Percentiles rank a stretch among this genome's conserved stretches.
Conservation (phyloP, 2,797 vertebrate genomes). For the Pseudochirops cupreus region DNA sequence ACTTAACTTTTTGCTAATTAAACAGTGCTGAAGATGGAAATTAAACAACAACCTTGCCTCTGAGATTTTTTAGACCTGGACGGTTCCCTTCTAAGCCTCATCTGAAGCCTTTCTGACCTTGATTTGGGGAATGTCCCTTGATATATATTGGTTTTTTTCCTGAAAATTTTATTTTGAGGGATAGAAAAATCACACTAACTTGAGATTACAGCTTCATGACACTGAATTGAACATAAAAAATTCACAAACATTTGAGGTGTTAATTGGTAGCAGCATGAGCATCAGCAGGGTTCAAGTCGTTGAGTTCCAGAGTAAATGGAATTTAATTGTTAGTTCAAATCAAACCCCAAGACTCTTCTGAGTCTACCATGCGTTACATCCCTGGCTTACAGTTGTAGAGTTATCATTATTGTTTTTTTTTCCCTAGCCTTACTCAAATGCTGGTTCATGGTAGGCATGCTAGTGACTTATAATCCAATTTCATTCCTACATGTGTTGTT, state of each 20-base stretch:
- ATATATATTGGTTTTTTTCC: background rate
- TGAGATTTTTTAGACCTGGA: background rate
- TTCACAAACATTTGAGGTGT: conserved; percentile 29
- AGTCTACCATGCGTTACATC: background rate
- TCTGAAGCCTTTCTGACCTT: background rate
- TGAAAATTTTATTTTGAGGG: conserved; percentile 40
- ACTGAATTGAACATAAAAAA: conserved; percentile 4
- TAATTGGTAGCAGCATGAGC: conserved; percentile 30
- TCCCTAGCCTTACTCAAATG: conserved; percentile 5
- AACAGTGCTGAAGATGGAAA: conserved; percentile 56
- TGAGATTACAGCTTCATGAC: conserved; percentile 11
- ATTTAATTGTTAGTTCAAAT: background rate
- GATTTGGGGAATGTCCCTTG: background rate
- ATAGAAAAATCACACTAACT: conserved; percentile 10
- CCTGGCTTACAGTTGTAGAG: background rate
- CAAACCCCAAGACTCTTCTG: background rate
- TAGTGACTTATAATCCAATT: conserved; percentile 4
- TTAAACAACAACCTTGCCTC: conserved; percentile 51
- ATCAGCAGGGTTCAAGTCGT: conserved; percentile 31
- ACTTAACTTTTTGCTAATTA: background rate
- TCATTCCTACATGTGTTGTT: conserved; percentile 6
- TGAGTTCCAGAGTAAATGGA: conserved; percentile 15
- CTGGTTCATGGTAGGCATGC: background rate
- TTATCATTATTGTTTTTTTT: no score
- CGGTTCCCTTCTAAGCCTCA: conserved; percentile 22